phyloP scores from a whole-genome alignment of 2,113 vertebrate species.

The Myotis davidii region DNA sequence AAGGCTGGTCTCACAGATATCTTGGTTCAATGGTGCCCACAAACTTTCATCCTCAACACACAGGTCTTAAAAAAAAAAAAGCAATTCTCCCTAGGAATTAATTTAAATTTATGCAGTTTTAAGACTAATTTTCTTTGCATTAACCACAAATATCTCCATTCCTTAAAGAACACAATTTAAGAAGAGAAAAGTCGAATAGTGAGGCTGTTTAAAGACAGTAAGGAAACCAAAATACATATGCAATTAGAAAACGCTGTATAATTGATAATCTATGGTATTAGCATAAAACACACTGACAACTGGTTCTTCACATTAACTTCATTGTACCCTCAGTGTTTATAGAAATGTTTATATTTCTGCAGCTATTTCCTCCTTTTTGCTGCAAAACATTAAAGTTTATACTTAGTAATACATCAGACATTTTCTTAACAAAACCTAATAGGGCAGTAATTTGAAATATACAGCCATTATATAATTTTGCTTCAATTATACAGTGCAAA shows the following conservation, averaged over 20 bases:
- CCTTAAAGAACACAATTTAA: not conserved
- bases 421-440: constrained; percentile 20
- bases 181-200: not conserved
- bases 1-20: not conserved
- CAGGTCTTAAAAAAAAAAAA: not conserved
- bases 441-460: not conserved
- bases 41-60: not conserved
- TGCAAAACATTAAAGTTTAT: constrained; percentile 35
- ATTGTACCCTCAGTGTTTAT: not conserved
- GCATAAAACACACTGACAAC: not conserved
- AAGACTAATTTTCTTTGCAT: not conserved
- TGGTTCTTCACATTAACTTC: not conserved
- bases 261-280: not conserved
- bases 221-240: not conserved
- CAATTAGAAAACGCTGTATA: not conserved
- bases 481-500: not conserved
- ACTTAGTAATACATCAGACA: not conserved
- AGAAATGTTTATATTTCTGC: constrained; percentile 18
- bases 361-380: constrained; percentile 46
- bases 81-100: not conserved
- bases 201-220: not conserved
- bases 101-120: constrained; percentile 13
- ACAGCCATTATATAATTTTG: not conserved
- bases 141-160: not conserved
- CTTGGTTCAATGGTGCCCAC: not conserved